Conservation (phyloP, 2,113 vertebrate species). For the Ochotona princeps region DNA sequence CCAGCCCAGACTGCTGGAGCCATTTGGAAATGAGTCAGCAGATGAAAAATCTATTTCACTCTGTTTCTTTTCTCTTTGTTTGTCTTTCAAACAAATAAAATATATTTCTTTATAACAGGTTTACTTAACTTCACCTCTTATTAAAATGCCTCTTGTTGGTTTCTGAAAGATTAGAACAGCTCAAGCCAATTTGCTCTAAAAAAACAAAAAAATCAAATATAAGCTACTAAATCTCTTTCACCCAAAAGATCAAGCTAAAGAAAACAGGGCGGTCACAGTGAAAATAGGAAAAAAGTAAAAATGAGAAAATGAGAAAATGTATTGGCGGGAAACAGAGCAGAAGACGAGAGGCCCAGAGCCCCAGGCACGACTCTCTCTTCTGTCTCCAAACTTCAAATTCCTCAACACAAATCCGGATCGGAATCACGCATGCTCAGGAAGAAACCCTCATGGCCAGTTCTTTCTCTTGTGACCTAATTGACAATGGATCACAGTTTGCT, state of each 20-base stretch:
- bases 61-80: too few relatives aligned
- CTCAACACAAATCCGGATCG: not conserved
- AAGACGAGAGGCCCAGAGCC: too few relatives aligned
- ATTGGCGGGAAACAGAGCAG: not conserved
- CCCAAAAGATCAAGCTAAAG: not conserved
- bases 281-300: not conserved
- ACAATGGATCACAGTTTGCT: not conserved
- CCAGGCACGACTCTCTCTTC: not conserved
- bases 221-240: not conserved
- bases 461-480: not conserved
- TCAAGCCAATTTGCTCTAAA: not conserved
- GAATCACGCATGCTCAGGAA: fast-evolving
- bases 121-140: not conserved
- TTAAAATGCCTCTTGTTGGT: not conserved
- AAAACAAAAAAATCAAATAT: not conserved
- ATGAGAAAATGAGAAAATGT: not conserved
- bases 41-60: too few relatives aligned
- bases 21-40: too few relatives aligned
- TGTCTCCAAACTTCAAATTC: not conserved
- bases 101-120: not conserved
- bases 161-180: constrained; percentile 22
- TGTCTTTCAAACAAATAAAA: too few relatives aligned
- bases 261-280: not conserved
- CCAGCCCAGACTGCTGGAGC: too few relatives aligned
- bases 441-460: not conserved